A percentile compares a stretch with the other conserved stretches of the same genome.
These are phyloP conservation scores for Nipponia nippon DNA, from an alignment of 2,113 vertebrate genomes.

Conservation along the genomic window DNA sequence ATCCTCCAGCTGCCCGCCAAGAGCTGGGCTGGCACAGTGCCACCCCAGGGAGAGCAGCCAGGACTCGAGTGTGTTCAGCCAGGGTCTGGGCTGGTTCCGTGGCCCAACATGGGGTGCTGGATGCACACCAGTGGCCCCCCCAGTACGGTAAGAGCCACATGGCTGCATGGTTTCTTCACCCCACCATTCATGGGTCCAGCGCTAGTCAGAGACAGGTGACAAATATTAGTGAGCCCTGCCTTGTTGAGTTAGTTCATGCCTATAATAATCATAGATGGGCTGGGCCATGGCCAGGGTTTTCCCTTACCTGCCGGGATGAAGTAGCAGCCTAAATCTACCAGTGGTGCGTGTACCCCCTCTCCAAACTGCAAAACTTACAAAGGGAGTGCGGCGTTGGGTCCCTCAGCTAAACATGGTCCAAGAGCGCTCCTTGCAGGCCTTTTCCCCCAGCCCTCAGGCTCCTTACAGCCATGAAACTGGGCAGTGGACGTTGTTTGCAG, in stretches of 20 bases:
- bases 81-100: background rate
- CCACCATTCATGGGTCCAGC: background rate
- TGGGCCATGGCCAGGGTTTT: background rate
- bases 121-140: background rate
- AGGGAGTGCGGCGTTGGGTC: background rate
- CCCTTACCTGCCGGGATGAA: background rate
- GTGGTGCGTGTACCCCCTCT: rapidly evolving
- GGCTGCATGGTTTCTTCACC: background rate
- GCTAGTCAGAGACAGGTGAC: background rate
- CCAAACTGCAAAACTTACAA: background rate
- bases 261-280: background rate
- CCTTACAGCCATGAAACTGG: background rate
- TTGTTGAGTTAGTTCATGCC: background rate
- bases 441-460: background rate
- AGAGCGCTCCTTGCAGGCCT: background rate
- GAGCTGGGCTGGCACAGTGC: background rate
- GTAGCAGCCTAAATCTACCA: background rate
- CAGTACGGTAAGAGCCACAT: rapidly evolving
- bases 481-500: background rate
- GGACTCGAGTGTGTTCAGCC: background rate
- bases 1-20: background rate
- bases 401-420: background rate
- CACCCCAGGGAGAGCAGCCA: background rate
- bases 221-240: background rate
- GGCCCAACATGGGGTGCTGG: background rate